phyloP scores from a whole-genome alignment of 2,888 invertebrate genomes.

The Meganola albula region DNA sequence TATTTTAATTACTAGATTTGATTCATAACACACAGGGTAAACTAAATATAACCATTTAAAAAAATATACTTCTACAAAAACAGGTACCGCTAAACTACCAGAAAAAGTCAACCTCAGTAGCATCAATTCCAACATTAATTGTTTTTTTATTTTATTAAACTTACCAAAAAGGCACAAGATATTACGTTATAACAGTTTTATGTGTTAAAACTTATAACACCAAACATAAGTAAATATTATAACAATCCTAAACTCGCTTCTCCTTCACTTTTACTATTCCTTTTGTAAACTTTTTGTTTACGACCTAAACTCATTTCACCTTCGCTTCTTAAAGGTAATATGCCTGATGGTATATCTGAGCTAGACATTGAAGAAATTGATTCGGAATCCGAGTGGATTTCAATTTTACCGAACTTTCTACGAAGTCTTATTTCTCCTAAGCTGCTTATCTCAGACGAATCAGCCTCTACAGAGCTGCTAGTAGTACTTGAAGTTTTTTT shows the following conservation, averaged over 20 bases:
- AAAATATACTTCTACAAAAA: too few species aligned
- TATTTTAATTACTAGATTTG: too few species aligned
- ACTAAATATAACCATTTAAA: too few species aligned
- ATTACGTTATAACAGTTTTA: too few species aligned
- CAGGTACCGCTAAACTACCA: too few species aligned
- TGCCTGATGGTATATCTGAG: constrained; percentile 43
- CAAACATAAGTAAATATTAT: constrained; percentile 12
- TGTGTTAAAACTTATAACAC: too few species aligned
- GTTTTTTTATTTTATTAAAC: too few species aligned
- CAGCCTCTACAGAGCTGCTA: constrained; percentile 60
- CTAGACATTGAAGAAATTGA: constrained; percentile 49
- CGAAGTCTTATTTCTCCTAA: constrained; percentile 61
- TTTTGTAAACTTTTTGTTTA: constrained; percentile 28
- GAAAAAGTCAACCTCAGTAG: too few species aligned
- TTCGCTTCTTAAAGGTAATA: constrained; percentile 56
- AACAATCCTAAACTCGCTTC: constrained; percentile 45
- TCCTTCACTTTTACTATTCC: constrained; percentile 43
- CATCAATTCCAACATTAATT: too few species aligned
- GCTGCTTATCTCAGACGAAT: constrained; percentile 67
- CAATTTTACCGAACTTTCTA: constrained; percentile 35
- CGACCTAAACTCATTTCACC: constrained; percentile 55
- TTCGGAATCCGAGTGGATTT: constrained; percentile 42
- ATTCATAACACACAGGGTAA: too few species aligned
- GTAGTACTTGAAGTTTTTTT: constrained; percentile 41
- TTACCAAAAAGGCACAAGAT: too few species aligned